phyloP scores from a whole-genome alignment of 2,797 vertebrate genomes.

The Tauraco hartlaubi region DNA sequence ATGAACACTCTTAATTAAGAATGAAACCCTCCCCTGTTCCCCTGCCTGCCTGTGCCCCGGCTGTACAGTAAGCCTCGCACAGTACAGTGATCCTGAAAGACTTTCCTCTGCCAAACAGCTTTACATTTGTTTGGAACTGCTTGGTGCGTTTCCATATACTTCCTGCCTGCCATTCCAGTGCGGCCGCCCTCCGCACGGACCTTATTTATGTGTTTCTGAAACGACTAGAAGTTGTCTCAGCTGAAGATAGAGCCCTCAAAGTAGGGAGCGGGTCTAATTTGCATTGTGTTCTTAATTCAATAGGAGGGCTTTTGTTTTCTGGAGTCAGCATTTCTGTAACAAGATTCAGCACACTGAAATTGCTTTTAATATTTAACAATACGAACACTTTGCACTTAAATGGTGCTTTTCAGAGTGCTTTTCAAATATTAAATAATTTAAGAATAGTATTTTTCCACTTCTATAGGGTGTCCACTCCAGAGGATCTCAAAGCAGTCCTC shows the following conservation, averaged over 20 bases:
- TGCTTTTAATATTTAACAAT: slow-evolving; percentile 67
- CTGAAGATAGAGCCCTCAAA: neutral
- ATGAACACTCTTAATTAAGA: slow-evolving; percentile 54
- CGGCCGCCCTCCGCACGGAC: neutral
- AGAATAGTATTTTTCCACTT: slow-evolving; percentile 7
- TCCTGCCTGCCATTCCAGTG: slow-evolving; percentile 14
- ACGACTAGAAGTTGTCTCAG: neutral
- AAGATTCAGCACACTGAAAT: slow-evolving; percentile 60
- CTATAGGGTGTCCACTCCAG: slow-evolving; percentile 2
- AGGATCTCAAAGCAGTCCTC: neutral
- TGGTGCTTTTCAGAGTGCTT: slow-evolving; percentile 49
- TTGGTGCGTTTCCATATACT: slow-evolving; percentile 28
- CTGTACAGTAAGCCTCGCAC: slow-evolving; percentile 39
- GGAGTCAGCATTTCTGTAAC: slow-evolving; percentile 58
- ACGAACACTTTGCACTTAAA: slow-evolving; percentile 59
- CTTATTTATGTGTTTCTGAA: neutral
- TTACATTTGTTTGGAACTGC: slow-evolving; percentile 22
- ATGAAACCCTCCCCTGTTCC: slow-evolving; percentile 40
- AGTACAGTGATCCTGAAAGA: slow-evolving; percentile 38
- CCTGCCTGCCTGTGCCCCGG: slow-evolving; percentile 11
- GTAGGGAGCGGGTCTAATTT: neutral
- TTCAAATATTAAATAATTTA: slow-evolving; percentile 54
- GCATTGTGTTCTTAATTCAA: slow-evolving; percentile 50
- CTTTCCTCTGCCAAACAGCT: neutral
- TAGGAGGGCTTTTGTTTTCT: slow-evolving; percentile 48